Evolutionary conservation across 2,888 invertebrate species (phyloP).

Genomic region (Dasysyrphus tricinctus): DNA sequence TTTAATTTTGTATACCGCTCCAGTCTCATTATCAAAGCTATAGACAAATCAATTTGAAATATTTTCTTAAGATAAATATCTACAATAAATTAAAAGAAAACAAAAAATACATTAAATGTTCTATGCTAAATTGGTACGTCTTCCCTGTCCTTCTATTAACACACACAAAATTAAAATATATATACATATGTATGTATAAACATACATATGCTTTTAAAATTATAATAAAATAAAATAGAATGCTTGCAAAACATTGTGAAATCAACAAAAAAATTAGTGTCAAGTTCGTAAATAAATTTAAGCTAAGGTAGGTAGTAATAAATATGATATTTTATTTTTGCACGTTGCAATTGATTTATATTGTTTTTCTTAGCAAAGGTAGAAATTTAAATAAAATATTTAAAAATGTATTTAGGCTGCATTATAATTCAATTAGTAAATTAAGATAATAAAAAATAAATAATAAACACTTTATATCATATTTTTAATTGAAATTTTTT

Average conservation of each 20-base stretch:
- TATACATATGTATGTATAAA: neutral
- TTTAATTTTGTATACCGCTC: neutral
- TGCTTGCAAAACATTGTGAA: slow-evolving; percentile 28
- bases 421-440: too few species aligned
- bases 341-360: too few species aligned
- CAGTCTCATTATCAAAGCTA: neutral
- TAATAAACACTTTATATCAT: too few species aligned
- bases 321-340: too few species aligned
- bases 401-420: too few species aligned
- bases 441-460: too few species aligned
- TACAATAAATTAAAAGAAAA: neutral
- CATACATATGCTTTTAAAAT: neutral
- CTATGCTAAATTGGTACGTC: neutral
- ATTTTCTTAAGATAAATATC: neutral
- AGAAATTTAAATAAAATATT: too few species aligned
- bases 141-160: neutral
- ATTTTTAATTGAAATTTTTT: too few species aligned
- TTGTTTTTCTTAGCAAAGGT: too few species aligned
- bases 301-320: too few species aligned
- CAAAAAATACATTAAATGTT: neutral
- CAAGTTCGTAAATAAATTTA: too few species aligned
- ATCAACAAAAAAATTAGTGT: neutral
- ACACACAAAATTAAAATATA: neutral
- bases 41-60: neutral
- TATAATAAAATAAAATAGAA: neutral